Evolutionary conservation across 2,113 vertebrate genomes (phyloP), one percentile per base, ranked within the genome.

Genomic region (Seriola aureovittata): DNA sequence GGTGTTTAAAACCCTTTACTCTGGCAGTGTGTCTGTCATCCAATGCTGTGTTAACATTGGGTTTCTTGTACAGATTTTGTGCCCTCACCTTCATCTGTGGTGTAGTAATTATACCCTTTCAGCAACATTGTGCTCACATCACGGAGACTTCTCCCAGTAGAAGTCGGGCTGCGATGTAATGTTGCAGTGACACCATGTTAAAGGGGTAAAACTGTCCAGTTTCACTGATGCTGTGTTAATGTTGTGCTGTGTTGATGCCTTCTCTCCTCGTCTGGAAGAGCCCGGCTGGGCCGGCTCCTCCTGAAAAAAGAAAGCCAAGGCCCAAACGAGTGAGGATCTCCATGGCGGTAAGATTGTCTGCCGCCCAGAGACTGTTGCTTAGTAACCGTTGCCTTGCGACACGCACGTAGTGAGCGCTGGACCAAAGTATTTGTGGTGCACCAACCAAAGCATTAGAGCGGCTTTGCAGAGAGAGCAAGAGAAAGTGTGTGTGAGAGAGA

Each of bases 301-400:
- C 93, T 86, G 96, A 96, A 66, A 96, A 94, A 90, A 97, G 92
- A 93, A 97, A 96, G 94, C 93, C 94, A 94, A 97, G 96, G 94
- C 92, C 94, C 94, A 99, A 97, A 93, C 96, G 96, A 52, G 97
- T 97, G 95, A 97, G 96, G 85, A 97, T 98, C 95, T 97, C 97
- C 91, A 91, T 97, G 89, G 94, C 95, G 95, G 97, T 99, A 97
- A 96, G 97, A 94, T 79, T 91, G 91, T 92, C 91, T 80, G 84
- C 92, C 84, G 85, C 92, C 91, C 89, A 88, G 90, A 93, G 86
- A 93, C 92, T 86, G 93, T 94, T 94, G 92, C 92, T 84, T 84
- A 85, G 93, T 91, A 93, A 94, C 93, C 36, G 88, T 94, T 93
- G 91, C 90, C 86, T 92, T 91, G 90, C 89, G 6, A 90, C 87